Evolutionary conservation across 2,888 invertebrate species (phyloP).

Genomic region (Spatulosminthurus flaviceps): DNA sequence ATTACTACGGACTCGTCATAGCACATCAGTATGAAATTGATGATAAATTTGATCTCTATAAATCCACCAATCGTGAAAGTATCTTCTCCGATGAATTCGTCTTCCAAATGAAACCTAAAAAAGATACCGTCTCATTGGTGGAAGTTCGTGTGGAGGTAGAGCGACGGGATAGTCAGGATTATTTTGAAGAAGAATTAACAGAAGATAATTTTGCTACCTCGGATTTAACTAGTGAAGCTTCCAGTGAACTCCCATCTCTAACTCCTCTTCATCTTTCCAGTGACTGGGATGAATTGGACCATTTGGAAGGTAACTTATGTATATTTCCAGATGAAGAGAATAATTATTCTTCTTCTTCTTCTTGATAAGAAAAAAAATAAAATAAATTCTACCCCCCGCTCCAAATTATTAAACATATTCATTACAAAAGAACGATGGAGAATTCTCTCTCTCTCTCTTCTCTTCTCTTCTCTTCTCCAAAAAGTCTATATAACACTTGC

Average conservation of each 20-base stretch:
- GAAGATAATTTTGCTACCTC: neutral
- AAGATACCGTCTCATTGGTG: neutral
- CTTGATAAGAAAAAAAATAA: too few relatives aligned
- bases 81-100: constrained; percentile 23
- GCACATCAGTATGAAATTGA: constrained; percentile 42
- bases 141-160: constrained; percentile 37
- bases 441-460: too few relatives aligned
- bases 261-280: neutral
- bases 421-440: too few relatives aligned
- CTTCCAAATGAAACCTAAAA: constrained; percentile 16
- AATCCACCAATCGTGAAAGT: constrained; percentile 27
- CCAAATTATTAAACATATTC: too few relatives aligned
- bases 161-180: neutral
- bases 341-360: too few relatives aligned
- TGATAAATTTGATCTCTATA: constrained; percentile 41
- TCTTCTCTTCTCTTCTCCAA: too few relatives aligned
- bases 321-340: neutral
- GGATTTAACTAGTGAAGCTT: constrained; percentile 13
- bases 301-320: neutral
- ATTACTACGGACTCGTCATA: constrained; percentile 32
- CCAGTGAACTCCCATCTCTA: constrained; percentile 26
- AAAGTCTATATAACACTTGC: too few relatives aligned
- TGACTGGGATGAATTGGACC: neutral
- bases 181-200: neutral
- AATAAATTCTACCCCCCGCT: too few relatives aligned